These are phyloP conservation scores for Galaxias olidus DNA, from an alignment of 2,797 vertebrate species.

Conservation along the genomic window DNA sequence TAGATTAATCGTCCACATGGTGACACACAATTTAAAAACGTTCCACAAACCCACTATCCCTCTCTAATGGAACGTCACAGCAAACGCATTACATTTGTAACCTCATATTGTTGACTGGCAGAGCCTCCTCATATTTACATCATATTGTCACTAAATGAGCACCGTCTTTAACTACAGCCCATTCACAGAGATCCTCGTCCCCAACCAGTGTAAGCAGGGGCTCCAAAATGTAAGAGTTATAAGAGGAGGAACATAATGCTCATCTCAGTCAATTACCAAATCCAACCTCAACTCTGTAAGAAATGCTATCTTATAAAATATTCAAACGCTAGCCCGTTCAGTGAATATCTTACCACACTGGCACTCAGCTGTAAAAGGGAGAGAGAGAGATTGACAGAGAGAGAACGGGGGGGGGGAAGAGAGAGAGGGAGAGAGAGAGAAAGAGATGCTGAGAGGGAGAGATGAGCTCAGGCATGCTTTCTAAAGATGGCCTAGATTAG, in stretches of 20 bases:
- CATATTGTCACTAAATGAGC: no score
- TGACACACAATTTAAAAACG: background rate
- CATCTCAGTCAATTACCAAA: slow-evolving; percentile 14
- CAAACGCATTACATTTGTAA: background rate
- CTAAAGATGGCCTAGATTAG: slow-evolving; percentile 5
- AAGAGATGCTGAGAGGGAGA: slow-evolving; percentile 1
- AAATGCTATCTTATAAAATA: slow-evolving; percentile 42
- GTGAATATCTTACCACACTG: slow-evolving; percentile 9
- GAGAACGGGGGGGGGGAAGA: background rate
- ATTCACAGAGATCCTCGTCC: no score
- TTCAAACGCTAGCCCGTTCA: slow-evolving; percentile 28
- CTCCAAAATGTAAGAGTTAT: slow-evolving; percentile 9
- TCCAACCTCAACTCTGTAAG: slow-evolving; percentile 17
- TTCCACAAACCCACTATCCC: background rate
- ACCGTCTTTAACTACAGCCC: no score
- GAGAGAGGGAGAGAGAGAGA: background rate
- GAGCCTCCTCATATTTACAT: background rate
- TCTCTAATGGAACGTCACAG: background rate
- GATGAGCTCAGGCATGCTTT: slow-evolving; percentile 7
- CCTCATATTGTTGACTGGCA: no score
- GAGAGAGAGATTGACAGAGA: background rate
- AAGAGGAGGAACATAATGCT: background rate
- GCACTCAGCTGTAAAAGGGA: background rate
- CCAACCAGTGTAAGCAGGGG: no score
- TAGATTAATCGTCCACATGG: background rate